A percentile compares a stretch with the other conserved stretches of the same genome.
Conservation (phyloP, 2,797 vertebrate species). For the Garrulus glandarius region DNA sequence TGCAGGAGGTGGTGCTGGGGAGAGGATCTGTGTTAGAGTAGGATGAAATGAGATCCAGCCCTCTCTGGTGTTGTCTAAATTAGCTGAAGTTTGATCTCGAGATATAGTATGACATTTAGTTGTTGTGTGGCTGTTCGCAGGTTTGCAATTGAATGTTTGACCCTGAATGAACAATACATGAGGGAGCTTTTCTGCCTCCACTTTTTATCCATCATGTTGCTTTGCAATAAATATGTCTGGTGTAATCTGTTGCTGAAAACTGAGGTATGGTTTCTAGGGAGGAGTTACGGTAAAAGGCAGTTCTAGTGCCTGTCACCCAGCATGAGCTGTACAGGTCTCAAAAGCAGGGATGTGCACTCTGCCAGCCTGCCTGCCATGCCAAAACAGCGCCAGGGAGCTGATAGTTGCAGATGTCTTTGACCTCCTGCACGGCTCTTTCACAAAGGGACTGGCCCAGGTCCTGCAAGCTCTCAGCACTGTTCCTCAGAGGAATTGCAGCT, state of each 20-base stretch:
- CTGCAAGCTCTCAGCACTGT: not conserved
- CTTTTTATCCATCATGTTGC: not conserved
- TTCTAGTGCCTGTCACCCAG: not conserved
- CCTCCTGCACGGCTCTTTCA: not conserved
- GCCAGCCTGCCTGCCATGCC: not conserved
- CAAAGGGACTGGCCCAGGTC: not conserved
- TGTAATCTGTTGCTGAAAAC: not conserved
- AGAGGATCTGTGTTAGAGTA: not conserved
- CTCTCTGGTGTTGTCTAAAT: not conserved
- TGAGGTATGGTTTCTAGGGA: not conserved
- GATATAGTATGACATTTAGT: not conserved
- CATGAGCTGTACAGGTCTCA: not conserved
- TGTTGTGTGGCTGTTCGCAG: not conserved
- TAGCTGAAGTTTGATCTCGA: not conserved
- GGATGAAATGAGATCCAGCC: not conserved
- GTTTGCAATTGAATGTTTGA: not conserved
- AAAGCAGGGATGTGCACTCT: not conserved
- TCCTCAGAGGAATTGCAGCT: not conserved
- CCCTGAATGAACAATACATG: not conserved
- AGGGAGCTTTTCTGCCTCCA: not conserved
- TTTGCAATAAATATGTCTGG: not conserved
- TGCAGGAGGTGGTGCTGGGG: not conserved
- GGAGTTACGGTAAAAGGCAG: not conserved
- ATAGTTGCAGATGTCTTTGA: accelerated
- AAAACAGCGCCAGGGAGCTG: accelerated